Conservation (phyloP, 1,140 invertebrate species). For the Dreissena polymorpha region DNA sequence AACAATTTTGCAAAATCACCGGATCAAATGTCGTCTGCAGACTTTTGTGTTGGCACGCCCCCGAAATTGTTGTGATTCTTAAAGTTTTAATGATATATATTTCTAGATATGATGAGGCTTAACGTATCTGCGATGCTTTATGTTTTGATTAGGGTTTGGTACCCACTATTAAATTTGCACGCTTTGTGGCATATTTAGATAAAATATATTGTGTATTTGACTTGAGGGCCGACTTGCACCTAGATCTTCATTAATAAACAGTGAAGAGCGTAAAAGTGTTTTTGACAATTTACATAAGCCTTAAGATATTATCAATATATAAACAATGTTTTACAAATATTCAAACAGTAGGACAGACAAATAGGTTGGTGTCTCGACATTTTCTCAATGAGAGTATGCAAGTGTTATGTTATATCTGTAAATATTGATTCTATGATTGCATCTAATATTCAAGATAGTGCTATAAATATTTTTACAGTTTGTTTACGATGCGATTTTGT, state of each 20-base stretch:
- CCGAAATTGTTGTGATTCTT: too few relatives aligned
- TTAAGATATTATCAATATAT: slow-evolving; percentile 48
- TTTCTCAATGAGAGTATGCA: neutral
- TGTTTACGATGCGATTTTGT: slow-evolving; percentile 29
- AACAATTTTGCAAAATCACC: too few relatives aligned
- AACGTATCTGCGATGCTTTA: too few relatives aligned
- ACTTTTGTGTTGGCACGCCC: too few relatives aligned
- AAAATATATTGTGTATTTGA: neutral
- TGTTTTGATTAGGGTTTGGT: too few relatives aligned
- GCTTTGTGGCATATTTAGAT: neutral
- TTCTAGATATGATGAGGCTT: too few relatives aligned
- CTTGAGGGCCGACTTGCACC: neutral
- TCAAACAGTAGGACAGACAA: slow-evolving; percentile 13
- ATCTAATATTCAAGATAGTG: slow-evolving; percentile 6
- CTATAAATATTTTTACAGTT: slow-evolving; percentile 37
- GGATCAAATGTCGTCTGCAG: too few relatives aligned
- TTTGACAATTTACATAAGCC: slow-evolving; percentile 44
- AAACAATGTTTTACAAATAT: slow-evolving; percentile 45
- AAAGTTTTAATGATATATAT: too few relatives aligned
- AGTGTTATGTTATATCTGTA: slow-evolving; percentile 29
- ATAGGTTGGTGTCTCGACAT: slow-evolving; percentile 7
- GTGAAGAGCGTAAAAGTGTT: slow-evolving; percentile 9
- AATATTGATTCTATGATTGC: slow-evolving; percentile 49
- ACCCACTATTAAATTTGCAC: too few relatives aligned
- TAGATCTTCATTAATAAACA: neutral